Evolutionary conservation across 2,888 invertebrate genomes (phyloP), one percentile per base, ranked within the genome.

Genomic region (Drosophila paramelanica): DNA sequence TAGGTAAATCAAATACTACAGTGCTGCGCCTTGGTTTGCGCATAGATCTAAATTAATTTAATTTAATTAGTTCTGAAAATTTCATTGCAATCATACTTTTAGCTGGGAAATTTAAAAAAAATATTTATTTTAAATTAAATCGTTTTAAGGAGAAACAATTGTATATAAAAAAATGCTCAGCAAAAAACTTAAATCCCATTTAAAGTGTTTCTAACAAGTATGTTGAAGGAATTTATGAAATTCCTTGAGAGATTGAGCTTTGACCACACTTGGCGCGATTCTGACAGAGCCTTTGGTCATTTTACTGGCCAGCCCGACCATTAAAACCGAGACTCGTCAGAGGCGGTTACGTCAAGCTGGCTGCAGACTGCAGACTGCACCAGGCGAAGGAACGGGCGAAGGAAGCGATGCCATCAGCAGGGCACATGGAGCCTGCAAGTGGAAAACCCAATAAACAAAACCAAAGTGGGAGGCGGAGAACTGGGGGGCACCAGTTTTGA

Each of bases 361-460:
- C 45, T 50, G 47, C 20, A 47, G 41, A 41, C 42, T 50, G 47
- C 20, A 47, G 41, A 41, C 42, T 52, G 64, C 45, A 38, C n/a
- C 59, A 14, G n/a, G n/a, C 20, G 8, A 51, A 17, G 11, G 23
- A 51, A 17, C 14, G 23, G 42, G 38, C 46, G 33, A 38, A 17
- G 10, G 55, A 46, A n/a, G 57, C 57, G 61, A 50, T 45, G 56
- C 42, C 70, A 64, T 25, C 45, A 53, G 50, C 52, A 53, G 70
- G 59, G 36, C 46, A 66, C 67, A 73, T 64, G 67, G 73, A 69
- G 82, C 65, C 67, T 52, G 73, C 70, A 67, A 85, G 82, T 66
- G 73, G 79, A 74, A 82, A 76, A 80, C 80, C 86, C 88, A 80
- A 85, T 88, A 85, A 88, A 85, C 80, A 82, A 82, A 76, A 75